Percentiles rank a stretch among this genome's conserved stretches.
Conservation (phyloP, 1,140 invertebrate genomes). For the Drosophila parabipectinata region DNA sequence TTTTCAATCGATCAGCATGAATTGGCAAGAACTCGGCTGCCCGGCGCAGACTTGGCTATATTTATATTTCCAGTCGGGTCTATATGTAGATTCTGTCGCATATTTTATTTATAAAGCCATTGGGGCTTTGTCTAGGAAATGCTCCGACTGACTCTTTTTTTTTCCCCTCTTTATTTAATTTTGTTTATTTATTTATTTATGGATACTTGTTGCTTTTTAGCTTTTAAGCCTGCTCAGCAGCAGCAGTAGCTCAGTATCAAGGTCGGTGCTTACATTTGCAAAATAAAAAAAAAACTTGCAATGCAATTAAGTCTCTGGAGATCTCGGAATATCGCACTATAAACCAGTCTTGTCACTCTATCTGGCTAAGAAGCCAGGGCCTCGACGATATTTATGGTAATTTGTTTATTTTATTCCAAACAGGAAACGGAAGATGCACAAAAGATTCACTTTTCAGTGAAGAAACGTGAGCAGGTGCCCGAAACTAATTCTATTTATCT, state of each 20-base stretch:
- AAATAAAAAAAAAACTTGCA: conserved; percentile 28
- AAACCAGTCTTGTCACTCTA: conserved; percentile 32
- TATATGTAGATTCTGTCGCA: conserved; percentile 29
- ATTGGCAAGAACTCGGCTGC: conserved; percentile 33
- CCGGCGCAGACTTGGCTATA: conserved; percentile 39
- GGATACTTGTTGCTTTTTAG: conserved; percentile 19
- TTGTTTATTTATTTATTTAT: conserved; percentile 22
- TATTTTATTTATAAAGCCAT: conserved; percentile 59
- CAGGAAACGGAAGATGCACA: conserved; percentile 28
- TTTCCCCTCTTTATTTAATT: conserved; percentile 13
- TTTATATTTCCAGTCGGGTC: conserved; percentile 13
- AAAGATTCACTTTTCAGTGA: not conserved
- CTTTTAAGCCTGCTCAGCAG: conserved; percentile 59
- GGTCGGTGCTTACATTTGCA: conserved; percentile 61
- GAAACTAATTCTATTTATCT: not conserved
- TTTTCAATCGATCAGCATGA: conserved; percentile 46
- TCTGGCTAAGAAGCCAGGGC: conserved; percentile 10
- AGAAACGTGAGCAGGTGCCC: not conserved
- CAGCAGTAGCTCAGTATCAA: conserved; percentile 44
- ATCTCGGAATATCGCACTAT: not conserved
- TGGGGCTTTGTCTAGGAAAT: conserved; percentile 43
- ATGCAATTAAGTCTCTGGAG: conserved; percentile 55
- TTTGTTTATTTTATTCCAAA: not conserved
- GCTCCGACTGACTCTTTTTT: conserved; percentile 10
- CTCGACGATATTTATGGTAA: conserved; percentile 15